Evolutionary conservation across 2,113 vertebrate genomes (phyloP).

Genomic region (Ictalurus punctatus): DNA sequence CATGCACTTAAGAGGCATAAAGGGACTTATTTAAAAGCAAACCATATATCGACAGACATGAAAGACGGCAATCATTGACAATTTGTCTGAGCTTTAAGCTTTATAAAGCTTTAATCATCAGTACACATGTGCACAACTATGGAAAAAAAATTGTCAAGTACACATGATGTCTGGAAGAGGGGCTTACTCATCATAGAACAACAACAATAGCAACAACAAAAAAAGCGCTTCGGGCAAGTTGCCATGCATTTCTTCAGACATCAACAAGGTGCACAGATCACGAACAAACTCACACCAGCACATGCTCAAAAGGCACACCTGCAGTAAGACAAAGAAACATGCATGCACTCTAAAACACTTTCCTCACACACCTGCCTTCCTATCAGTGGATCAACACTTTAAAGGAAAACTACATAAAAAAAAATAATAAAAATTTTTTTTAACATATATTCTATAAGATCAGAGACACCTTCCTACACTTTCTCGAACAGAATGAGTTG

Average conservation of each 20-base stretch:
- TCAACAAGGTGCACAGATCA: background rate
- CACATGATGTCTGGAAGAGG: background rate
- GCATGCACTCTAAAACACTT: background rate
- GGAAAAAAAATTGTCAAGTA: background rate
- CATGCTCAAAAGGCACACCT: constrained; percentile 3
- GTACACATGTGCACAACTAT: no score
- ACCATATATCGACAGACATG: background rate
- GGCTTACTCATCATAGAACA: background rate
- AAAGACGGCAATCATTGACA: background rate
- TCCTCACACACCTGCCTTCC: background rate
- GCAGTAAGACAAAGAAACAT: background rate
- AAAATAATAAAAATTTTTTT: no score
- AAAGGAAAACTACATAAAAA: background rate
- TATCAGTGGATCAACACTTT: background rate
- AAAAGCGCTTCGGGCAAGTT: background rate
- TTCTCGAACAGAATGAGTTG: no score
- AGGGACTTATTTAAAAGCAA: background rate
- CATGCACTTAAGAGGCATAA: background rate
- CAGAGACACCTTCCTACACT: no score
- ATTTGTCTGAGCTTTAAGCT: background rate
- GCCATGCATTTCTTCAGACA: background rate
- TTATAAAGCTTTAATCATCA: background rate
- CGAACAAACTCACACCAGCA: constrained; percentile 27
- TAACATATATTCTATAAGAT: no score
- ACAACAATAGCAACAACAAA: background rate